Percentiles rank a stretch among this genome's conserved stretches.
These are phyloP conservation scores for Sakesphorus luctuosus DNA, from an alignment of 2,113 vertebrate species.

Conservation along the genomic window DNA sequence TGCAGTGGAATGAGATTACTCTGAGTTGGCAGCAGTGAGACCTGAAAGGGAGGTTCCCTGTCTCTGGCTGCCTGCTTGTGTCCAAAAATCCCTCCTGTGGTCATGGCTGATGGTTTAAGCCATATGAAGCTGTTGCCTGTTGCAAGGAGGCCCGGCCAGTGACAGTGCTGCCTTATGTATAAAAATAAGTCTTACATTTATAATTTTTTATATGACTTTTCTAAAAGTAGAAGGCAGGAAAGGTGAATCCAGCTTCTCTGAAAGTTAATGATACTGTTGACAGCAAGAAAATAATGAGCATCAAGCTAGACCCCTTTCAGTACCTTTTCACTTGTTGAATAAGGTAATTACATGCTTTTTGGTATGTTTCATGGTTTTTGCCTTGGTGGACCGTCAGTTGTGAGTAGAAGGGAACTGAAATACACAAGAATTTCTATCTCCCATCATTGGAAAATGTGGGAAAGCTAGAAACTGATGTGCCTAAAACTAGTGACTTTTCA, in stretches of 20 bases:
- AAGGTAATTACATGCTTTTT: neutral
- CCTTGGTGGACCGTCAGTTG: neutral
- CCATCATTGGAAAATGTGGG: neutral
- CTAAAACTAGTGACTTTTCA: neutral
- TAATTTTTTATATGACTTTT: neutral
- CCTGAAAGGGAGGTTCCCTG: neutral
- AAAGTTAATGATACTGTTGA: neutral
- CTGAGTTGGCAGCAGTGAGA: neutral
- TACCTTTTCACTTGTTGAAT: neutral
- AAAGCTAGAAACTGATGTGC: neutral
- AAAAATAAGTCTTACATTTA: neutral
- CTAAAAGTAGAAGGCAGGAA: neutral
- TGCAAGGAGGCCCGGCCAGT: neutral
- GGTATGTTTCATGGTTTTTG: neutral
- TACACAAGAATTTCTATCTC: neutral
- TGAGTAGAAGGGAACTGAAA: neutral
- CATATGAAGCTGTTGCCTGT: neutral
- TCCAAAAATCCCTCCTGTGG: neutral
- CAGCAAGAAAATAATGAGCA: neutral
- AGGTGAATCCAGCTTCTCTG: neutral
- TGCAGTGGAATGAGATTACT: neutral
- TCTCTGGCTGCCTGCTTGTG: neutral
- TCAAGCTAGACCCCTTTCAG: neutral
- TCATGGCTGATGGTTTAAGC: neutral
- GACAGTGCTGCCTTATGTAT: neutral